Evolutionary conservation across 2,888 invertebrate genomes (phyloP).

Genomic region (Stramonita haemastoma): DNA sequence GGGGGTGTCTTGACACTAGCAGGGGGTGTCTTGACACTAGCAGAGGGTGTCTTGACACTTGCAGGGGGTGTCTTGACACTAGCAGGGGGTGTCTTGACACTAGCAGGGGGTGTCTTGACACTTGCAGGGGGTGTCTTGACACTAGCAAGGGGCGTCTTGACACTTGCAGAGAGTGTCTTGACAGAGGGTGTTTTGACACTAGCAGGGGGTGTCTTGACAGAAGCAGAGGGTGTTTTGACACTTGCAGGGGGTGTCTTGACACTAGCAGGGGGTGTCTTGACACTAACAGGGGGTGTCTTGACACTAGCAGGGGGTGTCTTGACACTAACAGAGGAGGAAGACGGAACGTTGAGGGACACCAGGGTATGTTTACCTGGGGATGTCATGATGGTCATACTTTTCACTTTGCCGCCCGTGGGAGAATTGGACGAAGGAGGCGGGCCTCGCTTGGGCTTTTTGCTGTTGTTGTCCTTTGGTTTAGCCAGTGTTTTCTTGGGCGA

Average conservation of each 20-base stretch:
- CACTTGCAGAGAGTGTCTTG: too few relatives aligned
- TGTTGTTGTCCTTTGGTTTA: neutral
- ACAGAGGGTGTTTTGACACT: too few relatives aligned
- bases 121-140: too few relatives aligned
- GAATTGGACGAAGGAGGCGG: constrained; percentile 12
- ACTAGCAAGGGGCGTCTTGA: too few relatives aligned
- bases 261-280: neutral
- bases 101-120: neutral
- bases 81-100: neutral
- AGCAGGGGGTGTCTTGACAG: too few relatives aligned
- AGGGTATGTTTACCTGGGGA: constrained; percentile 32
- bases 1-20: too few relatives aligned
- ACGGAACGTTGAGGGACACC: constrained; percentile 23
- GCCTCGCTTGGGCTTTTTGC: constrained; percentile 25
- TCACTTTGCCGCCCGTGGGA: constrained; percentile 17
- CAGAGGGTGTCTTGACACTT: neutral
- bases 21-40: neutral
- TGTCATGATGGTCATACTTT: constrained; percentile 40
- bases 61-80: too few relatives aligned
- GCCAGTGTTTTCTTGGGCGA: neutral
- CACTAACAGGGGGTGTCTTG: neutral
- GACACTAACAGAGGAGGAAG: neutral
- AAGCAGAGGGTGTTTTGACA: neutral
- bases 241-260: neutral
- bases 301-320: too few relatives aligned